These are phyloP conservation scores for Incurvaria masculella DNA, from an alignment of 2,888 invertebrate genomes.

Conservation along the genomic window DNA sequence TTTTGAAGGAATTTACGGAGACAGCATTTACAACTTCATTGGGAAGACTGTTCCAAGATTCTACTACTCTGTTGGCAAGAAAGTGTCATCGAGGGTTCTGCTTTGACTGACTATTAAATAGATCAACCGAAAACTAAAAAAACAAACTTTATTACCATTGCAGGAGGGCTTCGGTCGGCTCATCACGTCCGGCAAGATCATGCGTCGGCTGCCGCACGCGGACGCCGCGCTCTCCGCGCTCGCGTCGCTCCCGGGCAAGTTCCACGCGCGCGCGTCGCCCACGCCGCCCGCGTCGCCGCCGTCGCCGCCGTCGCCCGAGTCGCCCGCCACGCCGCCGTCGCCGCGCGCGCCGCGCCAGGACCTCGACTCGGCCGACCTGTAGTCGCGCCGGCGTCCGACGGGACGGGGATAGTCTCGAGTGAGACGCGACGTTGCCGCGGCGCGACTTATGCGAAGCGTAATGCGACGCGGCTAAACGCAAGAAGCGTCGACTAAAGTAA, in stretches of 20 bases:
- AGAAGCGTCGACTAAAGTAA: slow-evolving; percentile 8
- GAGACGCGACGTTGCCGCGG: slow-evolving; percentile 1
- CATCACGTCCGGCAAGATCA: slow-evolving; percentile 96
- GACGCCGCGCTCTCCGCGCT: slow-evolving; percentile 70
- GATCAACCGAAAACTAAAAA: no score
- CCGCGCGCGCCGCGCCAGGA: slow-evolving; percentile 67
- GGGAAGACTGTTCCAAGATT: no score
- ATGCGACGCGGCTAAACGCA: no score
- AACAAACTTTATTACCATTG: no score
- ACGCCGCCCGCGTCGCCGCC: slow-evolving; percentile 20
- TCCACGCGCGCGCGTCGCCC: slow-evolving; percentile 30
- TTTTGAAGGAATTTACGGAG: no score
- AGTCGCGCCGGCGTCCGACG: slow-evolving; percentile 21
- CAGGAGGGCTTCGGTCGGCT: slow-evolving; percentile 91
- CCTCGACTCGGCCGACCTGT: slow-evolving; percentile 71
- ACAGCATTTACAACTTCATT: no score
- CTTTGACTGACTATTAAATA: no score
- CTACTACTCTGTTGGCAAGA: no score
- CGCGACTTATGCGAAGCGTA: slow-evolving; percentile 2
- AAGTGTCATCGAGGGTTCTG: no score
- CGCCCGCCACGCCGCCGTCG: slow-evolving; percentile 24
- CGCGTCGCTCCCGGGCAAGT: slow-evolving; percentile 56
- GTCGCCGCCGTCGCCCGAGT: slow-evolving; percentile 21
- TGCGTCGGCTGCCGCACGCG: slow-evolving; percentile 78
- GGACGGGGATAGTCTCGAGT: background rate